Evolutionary conservation across 2,797 vertebrate species (phyloP).

Genomic region (Stomatorhinus walkeri): DNA sequence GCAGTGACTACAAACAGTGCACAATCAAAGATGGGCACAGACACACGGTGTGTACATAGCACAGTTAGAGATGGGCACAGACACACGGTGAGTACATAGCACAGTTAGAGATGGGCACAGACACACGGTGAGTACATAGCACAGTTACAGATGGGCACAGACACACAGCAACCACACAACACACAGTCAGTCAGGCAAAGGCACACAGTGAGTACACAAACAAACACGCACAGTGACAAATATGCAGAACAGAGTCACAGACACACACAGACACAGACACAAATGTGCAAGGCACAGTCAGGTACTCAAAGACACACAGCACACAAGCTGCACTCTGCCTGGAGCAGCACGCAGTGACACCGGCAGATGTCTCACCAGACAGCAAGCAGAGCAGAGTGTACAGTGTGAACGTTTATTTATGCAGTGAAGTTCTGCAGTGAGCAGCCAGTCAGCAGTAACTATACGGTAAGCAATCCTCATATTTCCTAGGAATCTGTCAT

Average conservation of each 20-base stretch:
- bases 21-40: neutral
- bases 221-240: no score
- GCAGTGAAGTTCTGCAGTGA: conserved; percentile 72
- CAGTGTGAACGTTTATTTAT: conserved; percentile 75
- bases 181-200: no score
- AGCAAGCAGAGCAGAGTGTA: conserved; percentile 45
- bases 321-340: conserved; percentile 11
- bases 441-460: conserved; percentile 69
- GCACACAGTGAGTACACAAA: no score
- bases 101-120: neutral
- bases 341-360: neutral
- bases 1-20: neutral
- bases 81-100: neutral
- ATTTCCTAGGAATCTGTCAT: conserved; percentile 56
- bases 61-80: neutral
- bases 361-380: neutral
- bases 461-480: conserved; percentile 49
- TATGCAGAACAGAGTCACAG: no score
- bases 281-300: neutral
- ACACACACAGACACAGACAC: neutral
- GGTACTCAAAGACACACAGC: neutral
- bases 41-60: neutral
- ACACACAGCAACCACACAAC: neutral
- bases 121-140: neutral
- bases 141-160: neutral